Conservation (phyloP, 35 echinoderm and acorn worm genomes). For the Heliocidaris erythrogramma region DNA sequence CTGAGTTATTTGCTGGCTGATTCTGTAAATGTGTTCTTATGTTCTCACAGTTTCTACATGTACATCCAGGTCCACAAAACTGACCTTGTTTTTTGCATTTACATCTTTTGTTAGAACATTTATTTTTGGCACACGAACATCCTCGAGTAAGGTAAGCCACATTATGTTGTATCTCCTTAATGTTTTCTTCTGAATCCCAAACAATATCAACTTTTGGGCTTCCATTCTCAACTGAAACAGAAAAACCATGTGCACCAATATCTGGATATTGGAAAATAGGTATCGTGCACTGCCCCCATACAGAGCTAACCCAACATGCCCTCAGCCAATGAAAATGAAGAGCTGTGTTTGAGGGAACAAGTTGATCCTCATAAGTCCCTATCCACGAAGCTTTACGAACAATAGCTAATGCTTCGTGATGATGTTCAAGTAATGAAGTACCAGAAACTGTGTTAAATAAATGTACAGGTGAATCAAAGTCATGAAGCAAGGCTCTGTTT, state of each 20-base stretch:
- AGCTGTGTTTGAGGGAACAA: conserved; percentile 38
- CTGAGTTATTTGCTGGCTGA: not conserved
- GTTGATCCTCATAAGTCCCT: conserved; percentile 39
- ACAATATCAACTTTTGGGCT: conserved; percentile 5
- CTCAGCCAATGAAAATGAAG: conserved; percentile 37
- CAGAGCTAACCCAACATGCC: conserved; percentile 38
- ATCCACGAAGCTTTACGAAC: conserved; percentile 25
- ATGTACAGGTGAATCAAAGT: not conserved
- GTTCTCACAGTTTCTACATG: no score
- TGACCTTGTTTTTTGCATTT: conserved; percentile 40
- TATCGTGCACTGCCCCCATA: conserved; percentile 29
- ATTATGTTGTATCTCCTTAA: conserved; percentile 30
- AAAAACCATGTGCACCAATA: conserved; percentile 38
- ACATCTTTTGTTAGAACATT: conserved; percentile 40
- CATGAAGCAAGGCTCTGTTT: conserved; percentile 17
- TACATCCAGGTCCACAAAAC: conserved; percentile 42
- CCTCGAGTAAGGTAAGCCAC: conserved; percentile 31
- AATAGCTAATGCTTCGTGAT: not conserved
- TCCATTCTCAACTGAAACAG: not conserved
- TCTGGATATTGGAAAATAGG: conserved; percentile 22
- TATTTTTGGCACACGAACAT: conserved; percentile 41
- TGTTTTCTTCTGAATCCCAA: conserved; percentile 49
- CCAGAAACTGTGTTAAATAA: conserved; percentile 1
- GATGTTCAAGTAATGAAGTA: not conserved
- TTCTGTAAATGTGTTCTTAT: not conserved